phyloP scores from a whole-genome alignment of 2,113 vertebrate genomes.

The Vimba vimba region DNA sequence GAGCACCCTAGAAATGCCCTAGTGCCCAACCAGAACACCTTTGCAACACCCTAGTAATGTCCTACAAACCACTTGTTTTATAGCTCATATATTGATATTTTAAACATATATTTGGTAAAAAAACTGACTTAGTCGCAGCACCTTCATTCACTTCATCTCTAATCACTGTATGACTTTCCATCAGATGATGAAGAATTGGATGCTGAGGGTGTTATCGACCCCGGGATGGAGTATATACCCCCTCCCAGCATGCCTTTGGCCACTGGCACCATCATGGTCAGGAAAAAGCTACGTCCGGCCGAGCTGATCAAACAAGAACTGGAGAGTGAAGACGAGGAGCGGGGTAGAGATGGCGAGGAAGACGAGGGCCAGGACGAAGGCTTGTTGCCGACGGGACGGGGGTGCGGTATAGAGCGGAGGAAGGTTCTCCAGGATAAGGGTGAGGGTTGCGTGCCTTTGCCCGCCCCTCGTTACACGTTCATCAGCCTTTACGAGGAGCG shows the following conservation, averaged over 20 bases:
- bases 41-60: neutral
- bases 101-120: neutral
- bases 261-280: slow-evolving; percentile 67
- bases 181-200: slow-evolving; percentile 95
- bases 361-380: slow-evolving; percentile 65
- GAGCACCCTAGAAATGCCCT: neutral
- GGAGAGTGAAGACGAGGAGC: slow-evolving; percentile 91
- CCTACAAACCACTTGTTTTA: neutral
- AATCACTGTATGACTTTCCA: neutral
- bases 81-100: slow-evolving; percentile 6
- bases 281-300: slow-evolving; percentile 83
- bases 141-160: neutral
- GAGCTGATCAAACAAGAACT: slow-evolving; percentile 91
- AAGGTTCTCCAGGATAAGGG: slow-evolving; percentile 72
- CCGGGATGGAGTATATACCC: slow-evolving; percentile 90
- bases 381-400: neutral
- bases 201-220: slow-evolving; percentile 91
- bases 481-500: slow-evolving; percentile 92
- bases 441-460: slow-evolving; percentile 40
- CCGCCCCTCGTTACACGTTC: slow-evolving; percentile 66
- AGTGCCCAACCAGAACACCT: neutral
- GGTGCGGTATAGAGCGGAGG: slow-evolving; percentile 68
- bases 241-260: slow-evolving; percentile 72
- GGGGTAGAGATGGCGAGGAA: slow-evolving; percentile 72
- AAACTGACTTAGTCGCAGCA: neutral